These are phyloP conservation scores for Axis porcinus DNA, from an alignment of 2,113 vertebrate species.

Conservation along the genomic window DNA sequence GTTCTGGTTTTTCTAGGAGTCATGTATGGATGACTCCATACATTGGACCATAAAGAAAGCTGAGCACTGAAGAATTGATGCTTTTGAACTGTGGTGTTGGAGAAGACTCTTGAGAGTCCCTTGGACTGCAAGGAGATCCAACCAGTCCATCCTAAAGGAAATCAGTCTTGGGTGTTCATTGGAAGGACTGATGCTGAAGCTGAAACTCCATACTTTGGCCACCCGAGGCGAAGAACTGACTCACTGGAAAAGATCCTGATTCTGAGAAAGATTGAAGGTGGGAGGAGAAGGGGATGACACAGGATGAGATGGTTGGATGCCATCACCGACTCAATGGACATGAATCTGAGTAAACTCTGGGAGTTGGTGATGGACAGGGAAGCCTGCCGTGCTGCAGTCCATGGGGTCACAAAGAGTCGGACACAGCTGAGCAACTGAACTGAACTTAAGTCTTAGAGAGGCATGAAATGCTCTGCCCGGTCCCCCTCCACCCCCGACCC, in stretches of 20 bases:
- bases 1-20: background rate
- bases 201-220: background rate
- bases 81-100: background rate
- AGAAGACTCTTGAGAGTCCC: background rate
- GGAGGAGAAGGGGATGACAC: background rate
- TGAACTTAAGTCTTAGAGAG: background rate
- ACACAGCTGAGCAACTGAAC: background rate
- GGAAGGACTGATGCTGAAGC: background rate
- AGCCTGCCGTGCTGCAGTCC: background rate
- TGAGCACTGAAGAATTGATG: background rate
- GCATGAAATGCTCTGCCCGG: too few species aligned
- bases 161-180: background rate
- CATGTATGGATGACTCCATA: background rate
- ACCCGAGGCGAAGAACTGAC: background rate
- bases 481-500: background rate
- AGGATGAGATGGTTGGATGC: background rate
- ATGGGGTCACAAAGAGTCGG: rapidly evolving
- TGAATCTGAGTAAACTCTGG: background rate
- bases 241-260: background rate
- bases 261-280: background rate
- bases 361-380: background rate
- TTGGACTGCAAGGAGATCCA: background rate
- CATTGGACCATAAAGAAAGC: background rate
- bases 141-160: background rate
- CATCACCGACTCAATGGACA: background rate